A percentile compares a stretch with the other conserved stretches of the same genome.
Conservation (phyloP, 53 echinoderm and acorn worm genomes). For the Luidia sarsii region DNA sequence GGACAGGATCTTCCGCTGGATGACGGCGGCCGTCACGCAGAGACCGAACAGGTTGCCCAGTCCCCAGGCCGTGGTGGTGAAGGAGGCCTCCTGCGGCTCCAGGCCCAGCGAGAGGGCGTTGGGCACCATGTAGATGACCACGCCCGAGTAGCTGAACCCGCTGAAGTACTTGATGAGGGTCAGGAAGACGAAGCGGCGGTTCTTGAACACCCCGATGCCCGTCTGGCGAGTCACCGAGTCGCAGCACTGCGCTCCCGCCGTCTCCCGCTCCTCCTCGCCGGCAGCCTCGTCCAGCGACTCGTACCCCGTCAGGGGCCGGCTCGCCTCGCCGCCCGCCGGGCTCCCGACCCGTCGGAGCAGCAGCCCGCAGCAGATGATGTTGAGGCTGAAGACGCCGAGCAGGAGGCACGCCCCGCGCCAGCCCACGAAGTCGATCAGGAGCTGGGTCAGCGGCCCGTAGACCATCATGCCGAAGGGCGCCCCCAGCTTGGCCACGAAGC, state of each 20-base stretch:
- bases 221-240: neutral
- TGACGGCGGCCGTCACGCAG: neutral
- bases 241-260: neutral
- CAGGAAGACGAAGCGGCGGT: neutral
- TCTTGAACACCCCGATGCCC: neutral
- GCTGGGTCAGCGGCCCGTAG: neutral
- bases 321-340: too few relatives aligned
- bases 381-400: neutral
- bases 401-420: neutral
- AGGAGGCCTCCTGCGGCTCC: neutral
- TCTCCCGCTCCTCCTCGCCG: neutral
- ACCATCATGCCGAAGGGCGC: constrained; percentile 8
- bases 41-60: neutral
- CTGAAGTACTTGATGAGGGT: neutral
- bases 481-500: neutral
- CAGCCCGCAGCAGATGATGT: neutral
- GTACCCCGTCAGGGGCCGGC: neutral
- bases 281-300: neutral
- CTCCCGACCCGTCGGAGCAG: too few relatives aligned
- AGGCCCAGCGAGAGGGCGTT: neutral
- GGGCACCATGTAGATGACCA: constrained; percentile 2
- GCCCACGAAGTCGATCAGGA: neutral
- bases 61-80: constrained; percentile 2
- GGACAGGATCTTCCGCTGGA: neutral
- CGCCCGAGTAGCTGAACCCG: neutral